Base-by-base conservation (phyloP, 2,113 vertebrate genomes). In the Odontophorus gujanensis region DNA sequence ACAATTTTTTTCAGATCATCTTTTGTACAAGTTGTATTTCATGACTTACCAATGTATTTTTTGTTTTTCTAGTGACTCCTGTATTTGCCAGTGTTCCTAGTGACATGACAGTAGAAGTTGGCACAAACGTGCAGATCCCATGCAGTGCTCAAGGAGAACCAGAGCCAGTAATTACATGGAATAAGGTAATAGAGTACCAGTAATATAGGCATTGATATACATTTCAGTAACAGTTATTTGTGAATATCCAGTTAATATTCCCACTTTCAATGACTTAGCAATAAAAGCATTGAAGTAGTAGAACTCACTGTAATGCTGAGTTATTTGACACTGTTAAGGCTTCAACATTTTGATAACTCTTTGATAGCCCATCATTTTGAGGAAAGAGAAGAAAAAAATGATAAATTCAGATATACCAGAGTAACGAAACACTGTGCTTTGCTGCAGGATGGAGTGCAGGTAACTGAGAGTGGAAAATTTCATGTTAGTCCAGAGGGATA, bases 381-480 rank as follows among this genome's bases (percentile, higher is more conserved):
- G 4, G 11, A 36, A 26, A 36, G n/a, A 50, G 69, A 7, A 58
- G 13, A 61, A 76, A 74, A 69, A 74, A 5, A 76, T 32, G 15
- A 50, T 22, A 53, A 47, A 40, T 26, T 85, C 3, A 47, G 42
- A 30, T 8, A 24, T 15, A 38, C 62, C 9, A 66, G 18, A 11
- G 38, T 67, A 55, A 26, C 16, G 28, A 5, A 59, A 43, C 7
- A 4, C 43, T 94, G 50, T 72, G 22, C 40, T 94, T 85, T 93
- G 16, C 81, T 96, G 36, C 96, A 99, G 99, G 99, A 99, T 55
- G 99, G 99, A 51, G 98, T 99, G 11, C 99, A 99, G 96, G 98
- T 99, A 67, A 99, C 99, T 15, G 99, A 99, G 92, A 99, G 99
- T 50, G 99, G 99, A 7, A 99, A 99, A 69, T 99, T 99, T 72